These are phyloP conservation scores for Machimus rusticus DNA, from an alignment of 2,888 invertebrate genomes.

Conservation along the genomic window DNA sequence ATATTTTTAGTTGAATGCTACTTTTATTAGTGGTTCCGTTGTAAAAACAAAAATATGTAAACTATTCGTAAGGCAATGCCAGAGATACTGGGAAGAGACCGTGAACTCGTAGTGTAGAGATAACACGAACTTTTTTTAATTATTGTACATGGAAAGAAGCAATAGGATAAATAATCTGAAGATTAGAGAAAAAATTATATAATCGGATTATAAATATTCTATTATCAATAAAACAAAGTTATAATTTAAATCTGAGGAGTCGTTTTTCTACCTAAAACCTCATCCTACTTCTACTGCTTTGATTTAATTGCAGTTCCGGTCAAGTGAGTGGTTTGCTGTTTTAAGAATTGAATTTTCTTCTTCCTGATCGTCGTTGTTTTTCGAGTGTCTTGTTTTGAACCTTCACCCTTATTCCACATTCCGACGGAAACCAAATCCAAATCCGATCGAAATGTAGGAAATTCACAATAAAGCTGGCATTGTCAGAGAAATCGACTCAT, in stretches of 20 bases:
- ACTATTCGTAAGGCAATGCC: background rate
- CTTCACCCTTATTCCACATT: too few relatives aligned
- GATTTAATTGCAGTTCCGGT: too few relatives aligned
- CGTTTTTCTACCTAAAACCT: background rate
- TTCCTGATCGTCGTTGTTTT: too few relatives aligned
- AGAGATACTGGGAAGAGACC: background rate
- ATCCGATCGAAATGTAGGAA: too few relatives aligned
- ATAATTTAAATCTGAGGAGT: background rate
- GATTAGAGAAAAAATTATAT: conserved; percentile 3
- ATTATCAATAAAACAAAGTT: conserved; percentile 36
- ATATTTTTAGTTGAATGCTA: conserved; percentile 33
- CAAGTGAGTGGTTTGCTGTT: too few relatives aligned
- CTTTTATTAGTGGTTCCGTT: conserved; percentile 11
- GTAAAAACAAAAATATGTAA: conserved; percentile 11
- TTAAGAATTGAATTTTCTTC: too few relatives aligned
- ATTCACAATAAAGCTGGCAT: too few relatives aligned
- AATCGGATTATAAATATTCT: conserved; percentile 36
- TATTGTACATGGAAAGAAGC: conserved; percentile 33
- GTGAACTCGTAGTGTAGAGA: background rate
- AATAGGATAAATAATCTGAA: conserved; percentile 32
- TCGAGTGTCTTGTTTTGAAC: too few relatives aligned
- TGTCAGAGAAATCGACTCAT: too few relatives aligned
- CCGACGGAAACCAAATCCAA: too few relatives aligned
- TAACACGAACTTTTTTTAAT: conserved; percentile 27
- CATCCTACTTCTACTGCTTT: background rate